phyloP scores from a whole-genome alignment of 2,888 invertebrate species.

The Pyralis farinalis region DNA sequence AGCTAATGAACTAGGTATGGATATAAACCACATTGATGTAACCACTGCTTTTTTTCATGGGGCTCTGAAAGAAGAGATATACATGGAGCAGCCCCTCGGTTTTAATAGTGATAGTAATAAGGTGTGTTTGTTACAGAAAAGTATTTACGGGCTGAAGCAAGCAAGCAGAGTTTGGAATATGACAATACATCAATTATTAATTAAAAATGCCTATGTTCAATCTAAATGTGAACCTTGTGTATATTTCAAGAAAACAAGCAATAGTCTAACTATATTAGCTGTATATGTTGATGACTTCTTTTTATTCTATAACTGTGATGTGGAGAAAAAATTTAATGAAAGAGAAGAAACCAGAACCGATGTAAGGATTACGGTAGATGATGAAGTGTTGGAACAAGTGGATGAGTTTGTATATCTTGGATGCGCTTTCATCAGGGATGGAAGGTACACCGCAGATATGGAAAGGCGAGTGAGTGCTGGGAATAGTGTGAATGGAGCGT shows the following conservation, averaged over 20 bases:
- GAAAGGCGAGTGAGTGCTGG: no score
- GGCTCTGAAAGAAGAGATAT: conserved; percentile 7
- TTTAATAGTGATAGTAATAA: not conserved
- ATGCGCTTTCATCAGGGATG: no score
- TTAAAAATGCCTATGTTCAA: not conserved
- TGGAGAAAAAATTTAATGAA: no score
- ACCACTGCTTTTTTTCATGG: conserved; percentile 10
- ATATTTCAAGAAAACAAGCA: not conserved
- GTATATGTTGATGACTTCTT: conserved; percentile 4
- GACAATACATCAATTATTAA: not conserved
- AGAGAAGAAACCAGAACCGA: no score
- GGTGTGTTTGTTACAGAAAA: not conserved
- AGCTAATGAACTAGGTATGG: not conserved
- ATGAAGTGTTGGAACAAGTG: no score
- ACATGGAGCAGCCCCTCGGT: not conserved
- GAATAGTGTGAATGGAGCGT: no score
- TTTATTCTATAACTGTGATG: no score
- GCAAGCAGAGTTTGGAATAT: not conserved
- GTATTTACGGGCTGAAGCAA: not conserved
- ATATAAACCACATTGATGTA: conserved; percentile 7
- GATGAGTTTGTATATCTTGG: no score
- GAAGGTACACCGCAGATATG: no score
- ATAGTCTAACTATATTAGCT: not conserved
- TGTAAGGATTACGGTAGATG: no score
- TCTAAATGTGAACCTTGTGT: conserved; percentile 2